These are phyloP conservation scores for Champsocephalus gunnari DNA, from an alignment of 2,797 vertebrate genomes.

Conservation along the genomic window DNA sequence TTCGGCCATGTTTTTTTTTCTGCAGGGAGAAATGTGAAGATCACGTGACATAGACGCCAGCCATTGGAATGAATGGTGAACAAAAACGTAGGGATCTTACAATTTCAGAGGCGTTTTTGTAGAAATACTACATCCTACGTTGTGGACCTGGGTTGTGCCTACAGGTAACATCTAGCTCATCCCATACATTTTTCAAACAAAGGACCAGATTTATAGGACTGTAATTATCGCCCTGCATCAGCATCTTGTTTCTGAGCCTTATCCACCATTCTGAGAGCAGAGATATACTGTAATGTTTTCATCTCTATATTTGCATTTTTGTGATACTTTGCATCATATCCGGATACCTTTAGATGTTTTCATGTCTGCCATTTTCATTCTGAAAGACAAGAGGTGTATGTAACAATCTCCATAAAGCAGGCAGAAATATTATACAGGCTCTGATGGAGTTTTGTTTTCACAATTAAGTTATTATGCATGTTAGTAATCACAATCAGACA, in stretches of 20 bases:
- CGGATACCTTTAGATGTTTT: slow-evolving; percentile 93
- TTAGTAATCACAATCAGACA: slow-evolving; percentile 40
- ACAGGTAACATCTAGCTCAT: neutral
- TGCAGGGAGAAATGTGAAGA: too few species aligned
- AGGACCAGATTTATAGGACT: slow-evolving; percentile 24
- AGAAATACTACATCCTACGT: too few species aligned
- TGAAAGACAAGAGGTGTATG: slow-evolving; percentile 95
- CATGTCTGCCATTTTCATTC: slow-evolving; percentile 96
- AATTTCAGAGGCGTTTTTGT: too few species aligned
- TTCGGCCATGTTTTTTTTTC: too few species aligned
- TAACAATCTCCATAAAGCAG: slow-evolving; percentile 83
- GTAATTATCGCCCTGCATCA: slow-evolving; percentile 16
- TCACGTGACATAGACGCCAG: too few species aligned
- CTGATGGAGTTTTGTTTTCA: slow-evolving; percentile 33
- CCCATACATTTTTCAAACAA: slow-evolving; percentile 38
- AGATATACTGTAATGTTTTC: slow-evolving; percentile 20
- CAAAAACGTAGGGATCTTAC: too few species aligned
- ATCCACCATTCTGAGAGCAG: slow-evolving; percentile 22
- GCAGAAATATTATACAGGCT: slow-evolving; percentile 65
- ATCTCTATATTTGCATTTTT: slow-evolving; percentile 48
- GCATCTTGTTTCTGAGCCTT: slow-evolving; percentile 17
- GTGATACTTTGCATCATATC: slow-evolving; percentile 67
- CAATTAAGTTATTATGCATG: slow-evolving; percentile 4
- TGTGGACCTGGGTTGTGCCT: too few species aligned
- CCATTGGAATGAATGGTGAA: too few species aligned